phyloP scores from a whole-genome alignment of 2,888 invertebrate species.

The Orgyia antiqua region DNA sequence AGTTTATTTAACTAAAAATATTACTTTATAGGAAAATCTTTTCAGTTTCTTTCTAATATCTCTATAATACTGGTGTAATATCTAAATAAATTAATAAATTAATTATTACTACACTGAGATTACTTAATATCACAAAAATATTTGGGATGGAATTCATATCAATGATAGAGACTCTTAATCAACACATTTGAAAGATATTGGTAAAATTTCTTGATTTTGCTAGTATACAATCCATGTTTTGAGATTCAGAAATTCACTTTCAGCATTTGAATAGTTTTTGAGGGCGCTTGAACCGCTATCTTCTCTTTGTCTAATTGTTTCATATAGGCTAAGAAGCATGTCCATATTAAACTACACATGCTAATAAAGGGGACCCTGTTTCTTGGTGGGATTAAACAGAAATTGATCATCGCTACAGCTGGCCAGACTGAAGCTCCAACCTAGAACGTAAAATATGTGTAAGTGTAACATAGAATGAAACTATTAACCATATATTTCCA shows the following conservation, averaged over 20 bases:
- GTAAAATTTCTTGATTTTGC: constrained; percentile 7
- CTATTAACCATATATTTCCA: too few relatives aligned
- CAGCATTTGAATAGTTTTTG: constrained; percentile 32
- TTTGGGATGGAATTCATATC: background rate
- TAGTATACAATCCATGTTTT: constrained; percentile 7
- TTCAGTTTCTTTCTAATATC: too few relatives aligned
- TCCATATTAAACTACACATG: constrained; percentile 87
- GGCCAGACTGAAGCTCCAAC: constrained; percentile 87
- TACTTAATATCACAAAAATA: background rate
- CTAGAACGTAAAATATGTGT: too few relatives aligned
- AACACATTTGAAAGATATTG: constrained; percentile 5
- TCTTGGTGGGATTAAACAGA: constrained; percentile 83
- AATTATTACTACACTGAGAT: background rate
- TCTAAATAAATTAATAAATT: background rate
- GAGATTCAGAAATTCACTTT: constrained; percentile 30
- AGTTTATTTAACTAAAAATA: too few relatives aligned
- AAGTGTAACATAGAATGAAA: too few relatives aligned
- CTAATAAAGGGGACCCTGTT: constrained; percentile 88
- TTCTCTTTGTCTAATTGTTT: constrained; percentile 78
- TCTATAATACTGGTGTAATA: too few relatives aligned
- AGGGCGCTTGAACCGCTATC: too few relatives aligned
- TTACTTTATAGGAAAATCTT: too few relatives aligned
- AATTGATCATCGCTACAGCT: constrained; percentile 84
- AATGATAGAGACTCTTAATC: background rate
- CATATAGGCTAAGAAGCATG: constrained; percentile 89